These are phyloP conservation scores for Rhinoderma darwinii DNA, from an alignment of 2,113 vertebrate species.

Conservation along the genomic window DNA sequence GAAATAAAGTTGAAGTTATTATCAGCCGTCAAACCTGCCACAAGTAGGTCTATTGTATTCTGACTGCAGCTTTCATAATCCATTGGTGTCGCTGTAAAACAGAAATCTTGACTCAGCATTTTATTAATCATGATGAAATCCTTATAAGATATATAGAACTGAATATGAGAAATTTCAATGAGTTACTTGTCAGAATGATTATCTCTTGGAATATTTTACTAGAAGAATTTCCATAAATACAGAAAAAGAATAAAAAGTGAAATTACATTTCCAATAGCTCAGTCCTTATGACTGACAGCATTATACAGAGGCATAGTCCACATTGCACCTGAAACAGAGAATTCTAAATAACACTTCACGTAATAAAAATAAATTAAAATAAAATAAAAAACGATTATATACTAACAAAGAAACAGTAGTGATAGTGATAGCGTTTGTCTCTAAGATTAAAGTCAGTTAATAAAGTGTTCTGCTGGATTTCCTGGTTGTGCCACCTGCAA, in stretches of 20 bases:
- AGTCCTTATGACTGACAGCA: neutral
- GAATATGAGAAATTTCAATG: slow-evolving; percentile 20
- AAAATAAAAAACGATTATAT: neutral
- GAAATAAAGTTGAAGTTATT: slow-evolving; percentile 1
- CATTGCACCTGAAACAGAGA: neutral
- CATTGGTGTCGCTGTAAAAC: slow-evolving; percentile 32
- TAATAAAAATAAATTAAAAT: neutral
- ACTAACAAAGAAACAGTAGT: neutral
- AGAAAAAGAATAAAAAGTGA: neutral
- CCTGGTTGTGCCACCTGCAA: neutral
- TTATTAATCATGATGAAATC: slow-evolving; percentile 32
- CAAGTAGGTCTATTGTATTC: neutral
- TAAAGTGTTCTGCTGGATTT: neutral
- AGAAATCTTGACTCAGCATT: slow-evolving; percentile 18
- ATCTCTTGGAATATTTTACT: slow-evolving; percentile 24
- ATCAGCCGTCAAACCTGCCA: neutral
- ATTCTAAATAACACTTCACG: neutral
- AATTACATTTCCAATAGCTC: slow-evolving; percentile 9
- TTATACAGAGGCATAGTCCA: neutral
- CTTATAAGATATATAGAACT: slow-evolving; percentile 19
- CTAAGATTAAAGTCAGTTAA: neutral
- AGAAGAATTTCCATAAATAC: neutral
- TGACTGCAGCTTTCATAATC: slow-evolving; percentile 45
- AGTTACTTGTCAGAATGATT: slow-evolving; percentile 41
- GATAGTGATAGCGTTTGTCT: neutral